Conservation (phyloP, 2,797 vertebrate genomes). For the Coranthus polyacanthus region DNA sequence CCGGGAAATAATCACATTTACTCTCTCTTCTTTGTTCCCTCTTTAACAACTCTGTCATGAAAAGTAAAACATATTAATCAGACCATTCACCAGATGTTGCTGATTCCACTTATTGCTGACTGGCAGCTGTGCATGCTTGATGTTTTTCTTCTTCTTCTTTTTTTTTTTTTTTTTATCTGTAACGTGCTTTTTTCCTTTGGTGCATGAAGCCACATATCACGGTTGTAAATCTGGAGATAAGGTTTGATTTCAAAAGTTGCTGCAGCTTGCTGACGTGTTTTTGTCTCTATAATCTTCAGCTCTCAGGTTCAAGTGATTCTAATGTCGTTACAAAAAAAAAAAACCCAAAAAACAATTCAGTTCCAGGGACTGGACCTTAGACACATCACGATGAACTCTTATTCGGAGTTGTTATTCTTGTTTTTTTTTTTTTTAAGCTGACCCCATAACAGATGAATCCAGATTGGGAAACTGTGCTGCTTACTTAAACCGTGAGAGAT, state of each 20-base stretch:
- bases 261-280: not conserved
- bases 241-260: too few relatives aligned
- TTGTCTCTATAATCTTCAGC: not conserved
- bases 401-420: too few relatives aligned
- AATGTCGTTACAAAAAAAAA: not conserved
- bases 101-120: too few relatives aligned
- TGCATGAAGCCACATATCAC: not conserved
- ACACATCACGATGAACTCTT: too few relatives aligned
- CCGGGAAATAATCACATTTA: slow-evolving; percentile 59
- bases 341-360: not conserved
- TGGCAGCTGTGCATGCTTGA: slow-evolving; percentile 14
- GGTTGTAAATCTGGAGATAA: slow-evolving; percentile 10
- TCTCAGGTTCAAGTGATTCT: not conserved
- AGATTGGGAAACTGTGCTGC: not conserved
- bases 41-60: slow-evolving; percentile 1
- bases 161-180: not conserved
- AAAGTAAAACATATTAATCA: not conserved
- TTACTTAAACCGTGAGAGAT: too few relatives aligned
- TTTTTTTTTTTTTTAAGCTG: too few relatives aligned
- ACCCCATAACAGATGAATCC: not conserved
- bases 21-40: slow-evolving; percentile 15
- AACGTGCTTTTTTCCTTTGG: not conserved
- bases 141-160: not conserved
- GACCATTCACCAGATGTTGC: slow-evolving; percentile 35
- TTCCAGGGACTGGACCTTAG: too few relatives aligned